Percentiles rank a stretch among this genome's conserved stretches.
Conservation (phyloP, 2,888 invertebrate species). For the Hemicrepidius hirtus region DNA sequence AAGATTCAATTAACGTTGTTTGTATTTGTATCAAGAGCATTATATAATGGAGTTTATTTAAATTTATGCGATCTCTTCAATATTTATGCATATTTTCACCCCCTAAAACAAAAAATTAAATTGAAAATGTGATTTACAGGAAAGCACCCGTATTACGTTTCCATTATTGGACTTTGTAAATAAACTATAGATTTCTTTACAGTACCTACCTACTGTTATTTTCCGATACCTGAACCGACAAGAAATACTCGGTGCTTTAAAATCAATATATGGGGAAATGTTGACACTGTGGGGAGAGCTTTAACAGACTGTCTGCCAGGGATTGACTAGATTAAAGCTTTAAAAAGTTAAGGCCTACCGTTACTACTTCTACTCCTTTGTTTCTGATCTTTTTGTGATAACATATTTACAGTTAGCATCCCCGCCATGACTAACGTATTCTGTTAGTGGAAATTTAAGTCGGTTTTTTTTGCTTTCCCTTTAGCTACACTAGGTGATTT, state of each 20-base stretch:
- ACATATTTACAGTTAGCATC: too few species aligned
- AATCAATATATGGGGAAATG: conserved; percentile 8
- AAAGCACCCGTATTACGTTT: too few species aligned
- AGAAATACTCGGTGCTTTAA: neutral
- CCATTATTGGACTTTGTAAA: neutral
- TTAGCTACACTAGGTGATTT: neutral
- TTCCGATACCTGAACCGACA: conserved; percentile 2
- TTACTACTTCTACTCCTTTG: neutral
- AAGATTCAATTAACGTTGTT: conserved; percentile 23
- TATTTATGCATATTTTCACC: neutral
- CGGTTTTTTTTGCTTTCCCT: neutral
- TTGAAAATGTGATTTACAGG: neutral
- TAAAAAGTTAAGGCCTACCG: conserved; percentile 4
- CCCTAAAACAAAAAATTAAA: neutral
- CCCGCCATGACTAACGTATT: too few species aligned
- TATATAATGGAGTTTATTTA: neutral
- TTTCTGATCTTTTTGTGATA: too few species aligned
- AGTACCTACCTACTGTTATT: neutral
- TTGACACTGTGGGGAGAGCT: neutral
- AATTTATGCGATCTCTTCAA: neutral
- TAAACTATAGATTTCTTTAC: neutral
- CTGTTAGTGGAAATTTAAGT: neutral
- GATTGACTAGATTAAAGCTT: neutral
- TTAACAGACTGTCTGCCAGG: conserved; percentile 5
- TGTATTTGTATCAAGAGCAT: neutral